Conservation (phyloP, 1,140 invertebrate species). For the Aphelenchoides fujianensis region DNA sequence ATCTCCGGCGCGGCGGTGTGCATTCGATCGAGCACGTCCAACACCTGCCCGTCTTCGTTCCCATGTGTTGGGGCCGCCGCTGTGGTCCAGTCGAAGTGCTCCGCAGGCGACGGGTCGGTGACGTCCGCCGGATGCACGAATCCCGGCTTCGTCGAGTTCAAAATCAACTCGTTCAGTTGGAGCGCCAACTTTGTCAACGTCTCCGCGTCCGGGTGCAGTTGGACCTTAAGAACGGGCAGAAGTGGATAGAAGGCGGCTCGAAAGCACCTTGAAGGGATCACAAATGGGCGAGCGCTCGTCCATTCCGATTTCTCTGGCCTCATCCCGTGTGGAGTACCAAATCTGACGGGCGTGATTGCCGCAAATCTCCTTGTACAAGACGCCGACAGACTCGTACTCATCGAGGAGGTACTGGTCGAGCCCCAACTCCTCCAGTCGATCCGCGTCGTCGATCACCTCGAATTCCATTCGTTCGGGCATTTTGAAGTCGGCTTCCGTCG, state of each 20-base stretch:
- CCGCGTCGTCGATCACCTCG: slow-evolving; percentile 35
- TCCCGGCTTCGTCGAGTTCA: slow-evolving; percentile 10
- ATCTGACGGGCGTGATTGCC: slow-evolving; percentile 46
- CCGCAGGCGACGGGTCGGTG: not conserved
- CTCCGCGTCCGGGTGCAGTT: slow-evolving; percentile 50
- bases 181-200: slow-evolving; percentile 39
- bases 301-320: slow-evolving; percentile 55
- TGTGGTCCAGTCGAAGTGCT: too few relatives aligned
- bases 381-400: slow-evolving; percentile 41
- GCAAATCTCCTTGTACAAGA: slow-evolving; percentile 57
- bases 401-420: slow-evolving; percentile 31
- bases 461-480: slow-evolving; percentile 20
- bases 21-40: slow-evolving; percentile 6
- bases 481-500: not conserved
- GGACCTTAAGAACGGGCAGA: slow-evolving; percentile 44
- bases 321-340: slow-evolving; percentile 55
- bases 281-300: slow-evolving; percentile 55
- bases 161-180: slow-evolving; percentile 36
- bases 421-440: slow-evolving; percentile 26
- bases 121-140: not conserved
- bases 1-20: not conserved
- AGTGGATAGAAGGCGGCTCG: not conserved
- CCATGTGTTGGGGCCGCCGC: not conserved
- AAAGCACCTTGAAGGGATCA: slow-evolving; percentile 57
- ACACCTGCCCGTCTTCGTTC: slow-evolving; percentile 3